Base-by-base conservation (phyloP, 37 sponge, comb jelly and placozoan species). In the Corticium candelabrum region DNA sequence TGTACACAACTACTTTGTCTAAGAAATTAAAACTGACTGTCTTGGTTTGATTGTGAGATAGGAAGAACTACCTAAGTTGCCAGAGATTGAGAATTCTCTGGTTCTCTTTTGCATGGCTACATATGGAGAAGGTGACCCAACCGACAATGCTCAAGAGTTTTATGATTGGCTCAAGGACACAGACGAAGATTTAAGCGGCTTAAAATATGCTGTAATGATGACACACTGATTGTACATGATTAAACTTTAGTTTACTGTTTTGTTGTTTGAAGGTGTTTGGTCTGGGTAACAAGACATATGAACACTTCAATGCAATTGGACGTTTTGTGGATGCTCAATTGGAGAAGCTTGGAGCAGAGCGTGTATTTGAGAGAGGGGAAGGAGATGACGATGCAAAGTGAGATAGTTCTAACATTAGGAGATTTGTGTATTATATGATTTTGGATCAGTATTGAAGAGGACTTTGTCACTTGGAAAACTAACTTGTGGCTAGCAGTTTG, bases 241-340 rank as follows among this genome's bases (percentile, higher is more conserved):
- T n/a, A n/a, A n/a, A n/a, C n/a, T n/a, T 34, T 7, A 70, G 5
- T 4, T 4, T 70, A 7, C 5, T 7, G 21, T 4, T 15, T 70
- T 70, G 5, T 4, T 70, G 73, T 34, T 70, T 70, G 31, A 33
- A 85, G 79, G 96, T 98, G 68, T 94, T 98, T 84, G 93, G 87
- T 1, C 82, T 98, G 39, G 99, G 99, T 40, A 98, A 98, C 83
- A 91, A 94, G 86, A 98, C 99, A 1, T 98, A 98, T 67, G 99
- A 98, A 40, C 86, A 94, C 84, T 98, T 81, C 81, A 98, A 98
- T 76, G 79, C 74, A 43, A 91, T 98, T 79, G 95, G 82, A 38
- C 76, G 89, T 2, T 79, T 83, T 38, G 80, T 94, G 67, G 99
- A 97, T 85, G 74, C 84, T 79, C 37, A 73, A 11, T 78, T 97